phyloP scores from a whole-genome alignment of 1,140 invertebrate genomes.

The Megalonaias nervosa region DNA sequence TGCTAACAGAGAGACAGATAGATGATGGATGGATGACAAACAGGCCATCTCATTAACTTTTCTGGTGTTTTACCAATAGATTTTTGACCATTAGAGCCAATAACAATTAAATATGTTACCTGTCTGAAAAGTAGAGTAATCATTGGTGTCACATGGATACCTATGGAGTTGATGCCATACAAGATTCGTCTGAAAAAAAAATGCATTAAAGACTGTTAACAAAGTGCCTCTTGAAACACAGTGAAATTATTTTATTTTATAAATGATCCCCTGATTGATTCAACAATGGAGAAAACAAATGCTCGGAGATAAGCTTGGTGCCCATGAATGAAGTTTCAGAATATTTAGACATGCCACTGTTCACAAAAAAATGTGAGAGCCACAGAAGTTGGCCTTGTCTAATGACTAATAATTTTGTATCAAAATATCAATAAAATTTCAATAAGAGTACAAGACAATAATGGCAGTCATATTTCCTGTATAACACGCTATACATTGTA shows the following conservation, averaged over 20 bases:
- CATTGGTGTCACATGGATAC: constrained; percentile 75
- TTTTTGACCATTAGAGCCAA: not conserved
- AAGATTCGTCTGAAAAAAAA: constrained; percentile 67
- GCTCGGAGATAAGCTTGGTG: not conserved
- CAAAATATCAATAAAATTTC: not conserved
- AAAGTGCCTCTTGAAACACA: constrained; percentile 1
- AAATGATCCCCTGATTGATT: not conserved
- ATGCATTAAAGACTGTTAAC: not conserved
- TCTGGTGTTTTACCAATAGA: too few species aligned
- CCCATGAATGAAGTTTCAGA: too few species aligned
- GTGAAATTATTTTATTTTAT: not conserved
- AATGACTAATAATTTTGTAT: too few species aligned
- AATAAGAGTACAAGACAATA: not conserved
- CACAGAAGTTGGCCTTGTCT: not conserved
- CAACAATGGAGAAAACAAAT: not conserved
- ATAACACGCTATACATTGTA: not conserved
- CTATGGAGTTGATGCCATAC: constrained; percentile 74
- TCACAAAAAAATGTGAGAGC: not conserved
- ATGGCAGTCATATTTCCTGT: not conserved
- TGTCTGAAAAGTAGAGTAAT: constrained; percentile 66
- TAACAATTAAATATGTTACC: constrained; percentile 41
- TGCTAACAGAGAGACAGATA: too few species aligned
- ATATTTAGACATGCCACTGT: too few species aligned
- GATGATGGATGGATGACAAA: too few species aligned
- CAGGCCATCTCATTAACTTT: too few species aligned